Evolutionary conservation across 2,888 invertebrate species (phyloP), one percentile per base, ranked within the genome.

Genomic region (Mesoligia furuncula): DNA sequence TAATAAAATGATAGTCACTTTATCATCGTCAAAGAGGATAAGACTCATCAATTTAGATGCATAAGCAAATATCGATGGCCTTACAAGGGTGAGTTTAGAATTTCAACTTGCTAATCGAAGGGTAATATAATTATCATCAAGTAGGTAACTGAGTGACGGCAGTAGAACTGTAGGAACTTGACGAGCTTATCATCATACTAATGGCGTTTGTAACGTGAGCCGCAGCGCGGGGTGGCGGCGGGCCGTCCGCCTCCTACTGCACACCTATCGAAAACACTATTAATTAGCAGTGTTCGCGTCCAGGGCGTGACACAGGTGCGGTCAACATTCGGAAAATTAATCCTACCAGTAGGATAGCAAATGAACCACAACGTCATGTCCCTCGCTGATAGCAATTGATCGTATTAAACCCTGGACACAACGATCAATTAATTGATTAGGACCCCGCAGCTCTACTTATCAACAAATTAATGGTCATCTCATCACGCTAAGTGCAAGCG

Each of bases 291-390:
- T 87, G 90, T 90, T 90, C 90, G 90, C 89, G 88, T 90, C 89
- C 84, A 88, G 94, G 96, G 96, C 90, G 96, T 92, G 95, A 93
- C 95, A 86, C 82, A 93, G 96, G 96, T 90, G 96, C 92, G 96
- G 96, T 93, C 94, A 92, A 93, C 95, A 95, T 96, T 95, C 92
- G 93, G 94, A 92, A 95, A 95, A 96, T 95, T 96, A 96, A 95
- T 96, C 95, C 95, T 94, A 95, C 93, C 94, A 91, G 92, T 91
- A 90, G 91, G 90, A 91, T 90, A 90, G 91, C 92, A 92, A 93
- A 93, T 91, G 90, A 92, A 93, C 88, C 84, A 88, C 87, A 84
- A 83, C 87, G 89, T 90, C 89, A 86, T 90, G 87, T 87, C 89
- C 85, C 85, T 90, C 86, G 87, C 90, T 92, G 93, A 92, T 93